Base-by-base conservation (phyloP, 2,113 vertebrate species). In the Sciurus niger region DNA sequence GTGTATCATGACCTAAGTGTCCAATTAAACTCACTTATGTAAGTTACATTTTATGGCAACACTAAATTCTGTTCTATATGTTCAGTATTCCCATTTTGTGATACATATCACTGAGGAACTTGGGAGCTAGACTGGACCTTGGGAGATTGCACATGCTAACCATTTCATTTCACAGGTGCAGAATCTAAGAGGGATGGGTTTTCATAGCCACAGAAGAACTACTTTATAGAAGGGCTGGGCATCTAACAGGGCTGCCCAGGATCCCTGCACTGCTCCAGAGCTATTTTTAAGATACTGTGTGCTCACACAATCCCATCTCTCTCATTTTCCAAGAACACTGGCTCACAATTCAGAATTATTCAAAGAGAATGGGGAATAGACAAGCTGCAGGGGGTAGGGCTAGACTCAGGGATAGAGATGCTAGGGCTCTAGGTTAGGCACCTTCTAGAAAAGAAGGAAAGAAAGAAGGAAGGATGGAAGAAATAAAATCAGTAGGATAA, bases 21-120 rank as follows among this genome's bases (percentile, higher is more conserved):
- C 70, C 8, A 10, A 51, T 12, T 65, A 85, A 82, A 67, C 28
- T 92, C 73, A 28, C 24, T n/a, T 68, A 25, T 58, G 9, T 67
- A 37, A 43, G 40, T 70, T 85, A 53, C 4, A 48, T 51, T 89
- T 82, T 74, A 88, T 65, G 55, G 51, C 78, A 89, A 84, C 14
- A 25, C 51, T 58, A 63, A 84, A 28, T 89, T 91, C 83, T 34
- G 14, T 55, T 60, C 91, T 65, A 18, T 34, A 37, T 12, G n/a
- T 70, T 89, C 78, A 68, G 86, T 73, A 68, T 95, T 84, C 73
- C 4, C n/a, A 12, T 65, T 78, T 89, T 76, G 55, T 70, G 55
- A 46, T 20, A 43, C 65, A n/a, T 28, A 24, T 25, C 20, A 79
- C 0, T n/a, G 28, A 32, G 90, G 88, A 51, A 43, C 30, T 51